Base-by-base conservation (phyloP, 1,140 invertebrate genomes). In the Drosophila biarmipes region DNA sequence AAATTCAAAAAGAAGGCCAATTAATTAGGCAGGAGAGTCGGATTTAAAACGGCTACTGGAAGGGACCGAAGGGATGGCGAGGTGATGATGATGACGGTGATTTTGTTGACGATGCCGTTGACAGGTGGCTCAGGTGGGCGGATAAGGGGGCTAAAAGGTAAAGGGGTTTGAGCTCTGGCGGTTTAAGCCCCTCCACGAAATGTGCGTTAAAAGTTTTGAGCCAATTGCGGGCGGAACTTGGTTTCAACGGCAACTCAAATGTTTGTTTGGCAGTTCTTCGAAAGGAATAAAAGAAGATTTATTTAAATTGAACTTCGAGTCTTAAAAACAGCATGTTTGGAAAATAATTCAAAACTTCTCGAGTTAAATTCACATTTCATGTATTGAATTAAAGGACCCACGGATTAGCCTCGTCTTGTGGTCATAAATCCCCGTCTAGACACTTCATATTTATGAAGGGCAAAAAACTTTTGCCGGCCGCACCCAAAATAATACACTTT, bases 1-100 rank as follows among this genome's bases (percentile, higher is more conserved):
- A 63, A 73, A 82, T 78, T 89, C 66, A 37, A 69, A 86, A 79
- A 87, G 71, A 75, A 82, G 77, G 59, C 73, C 82, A 86, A 87
- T 87, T 87, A 89, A 87, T 87, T 87, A 87, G 76, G 64, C 62
- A 73, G 52, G 61, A 82, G 79, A 64, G 72, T 59, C 58, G 64
- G 71, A 68, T 72, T 87, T 78, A 64, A 81, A 81, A 57, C 58
- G 56, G 52, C 75, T 43, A 27, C 40, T 19, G n/a, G 12, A 27
- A 62, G 8, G 6, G 19, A 14, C 38, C 10, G 19, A 29, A 35
- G 38, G 24, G 35, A 34, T n/a, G 52, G 10, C 38, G 46, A 62
- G 35, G 11, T 57, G 66, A 15, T 21, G 48, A 62, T 42, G 68
- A 48, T 31, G 68, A 27, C 7, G 45, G 14, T 43, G 46, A 55